Percentiles rank a stretch among this genome's conserved stretches.
phyloP scores from a whole-genome alignment of 2,113 vertebrate species.

The Tricholaema leucomelas region DNA sequence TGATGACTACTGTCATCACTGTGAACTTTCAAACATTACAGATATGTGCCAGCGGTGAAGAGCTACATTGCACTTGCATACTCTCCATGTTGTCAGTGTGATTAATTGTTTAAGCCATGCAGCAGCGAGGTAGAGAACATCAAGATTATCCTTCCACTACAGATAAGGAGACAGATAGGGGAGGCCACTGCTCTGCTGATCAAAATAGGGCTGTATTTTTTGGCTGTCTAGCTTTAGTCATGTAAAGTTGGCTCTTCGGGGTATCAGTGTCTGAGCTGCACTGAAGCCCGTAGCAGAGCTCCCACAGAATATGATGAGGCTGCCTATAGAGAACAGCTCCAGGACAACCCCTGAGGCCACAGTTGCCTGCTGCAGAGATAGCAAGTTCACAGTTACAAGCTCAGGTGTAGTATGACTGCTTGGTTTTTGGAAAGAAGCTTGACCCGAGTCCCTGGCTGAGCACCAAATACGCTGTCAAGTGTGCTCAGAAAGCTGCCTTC shows the following conservation, averaged over 20 bases:
- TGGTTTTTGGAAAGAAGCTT: not conserved
- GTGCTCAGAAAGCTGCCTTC: constrained; percentile 32
- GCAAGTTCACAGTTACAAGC: not conserved
- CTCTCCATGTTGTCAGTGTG: not conserved
- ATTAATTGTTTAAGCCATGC: not conserved
- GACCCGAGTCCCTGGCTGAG: not conserved
- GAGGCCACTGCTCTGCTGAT: not conserved
- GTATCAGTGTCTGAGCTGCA: not conserved
- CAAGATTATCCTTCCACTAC: not conserved
- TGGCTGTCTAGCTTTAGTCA: not conserved
- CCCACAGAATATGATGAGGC: not conserved
- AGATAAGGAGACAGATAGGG: not conserved
- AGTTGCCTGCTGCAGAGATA: not conserved
- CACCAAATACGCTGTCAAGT: not conserved
- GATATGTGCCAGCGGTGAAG: not conserved
- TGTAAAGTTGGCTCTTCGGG: not conserved
- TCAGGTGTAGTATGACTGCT: not conserved
- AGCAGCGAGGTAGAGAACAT: not conserved
- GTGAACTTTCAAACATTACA: not conserved
- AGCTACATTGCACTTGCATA: not conserved
- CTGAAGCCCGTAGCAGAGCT: not conserved
- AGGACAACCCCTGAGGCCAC: not conserved
- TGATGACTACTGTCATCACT: not conserved
- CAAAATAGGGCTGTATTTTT: not conserved
- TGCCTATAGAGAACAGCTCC: not conserved